These are phyloP conservation scores for Chrysochloris asiatica DNA, from an alignment of 2,113 vertebrate species.

Conservation along the genomic window DNA sequence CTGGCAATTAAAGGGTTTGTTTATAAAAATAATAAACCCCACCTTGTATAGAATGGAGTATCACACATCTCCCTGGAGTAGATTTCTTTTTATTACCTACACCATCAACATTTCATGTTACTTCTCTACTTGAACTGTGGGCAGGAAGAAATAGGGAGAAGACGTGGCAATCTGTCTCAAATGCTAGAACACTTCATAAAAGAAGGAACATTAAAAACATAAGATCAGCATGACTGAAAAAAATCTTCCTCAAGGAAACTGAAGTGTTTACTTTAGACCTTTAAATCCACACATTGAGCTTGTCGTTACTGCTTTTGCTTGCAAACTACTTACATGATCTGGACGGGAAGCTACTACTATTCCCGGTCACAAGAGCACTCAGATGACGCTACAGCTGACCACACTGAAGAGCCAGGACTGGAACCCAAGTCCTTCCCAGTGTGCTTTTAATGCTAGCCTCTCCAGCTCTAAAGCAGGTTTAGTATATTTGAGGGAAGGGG, in stretches of 20 bases:
- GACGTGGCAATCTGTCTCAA: not conserved
- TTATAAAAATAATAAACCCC: not conserved
- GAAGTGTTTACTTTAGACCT: not conserved
- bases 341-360: fast-evolving
- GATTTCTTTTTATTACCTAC: not conserved
- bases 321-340: not conserved
- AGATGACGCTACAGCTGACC: fast-evolving
- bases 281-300: not conserved
- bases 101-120: not conserved
- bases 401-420: not conserved
- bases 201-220: not conserved
- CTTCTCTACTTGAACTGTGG: not conserved
- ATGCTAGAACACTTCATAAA: no score
- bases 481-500: not conserved
- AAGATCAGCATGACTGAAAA: not conserved
- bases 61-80: not conserved
- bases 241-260: not conserved
- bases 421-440: not conserved
- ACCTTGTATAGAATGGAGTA: not conserved
- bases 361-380: fast-evolving
- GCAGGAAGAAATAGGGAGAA: not conserved
- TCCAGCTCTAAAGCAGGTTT: not conserved
- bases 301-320: no score
- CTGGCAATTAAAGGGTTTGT: not conserved
- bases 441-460: not conserved